Base-by-base conservation (phyloP, 2,113 vertebrate species). In the Actenoides hombroni region DNA sequence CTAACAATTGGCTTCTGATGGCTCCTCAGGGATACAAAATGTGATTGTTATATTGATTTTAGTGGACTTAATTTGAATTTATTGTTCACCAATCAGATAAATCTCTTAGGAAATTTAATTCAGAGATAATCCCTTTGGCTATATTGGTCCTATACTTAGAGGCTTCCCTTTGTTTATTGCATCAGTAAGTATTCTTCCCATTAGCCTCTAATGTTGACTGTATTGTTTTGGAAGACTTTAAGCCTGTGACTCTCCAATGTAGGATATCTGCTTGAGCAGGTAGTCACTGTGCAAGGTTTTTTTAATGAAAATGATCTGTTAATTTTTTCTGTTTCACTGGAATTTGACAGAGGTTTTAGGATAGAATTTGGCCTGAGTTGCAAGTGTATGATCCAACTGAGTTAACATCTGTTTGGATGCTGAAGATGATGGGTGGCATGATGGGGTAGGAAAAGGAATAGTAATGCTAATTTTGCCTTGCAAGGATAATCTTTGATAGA, bases 61-160 rank as follows among this genome's bases (percentile, higher is more conserved):
- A 48, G 56, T 76, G 65, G 48, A 69, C 61, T 89, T 95, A 94
- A 95, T 97, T 94, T 85, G 84, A 91, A 97, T 95, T 91, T 95
- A 92, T 96, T 96, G 81, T 87, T 94, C 78, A 73, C 84, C 74
- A 79, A 76, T 92, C 91, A 92, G 81, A 87, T 94, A 92, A 87
- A 79, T 61, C 33, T 95, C 89, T 82, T 76, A 85, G 35, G 70
- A 92, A 95, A 92, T 91, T 84, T 79, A 95, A 97, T 94, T 91
- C 53, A 49, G 65, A 85, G 84, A 29, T 53, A 92, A 91, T 96
- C 29, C 35, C 79, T 95, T 76, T 85, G 65, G 28, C 84, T 87
- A 5, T 63, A 61, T 13, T 89, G 39, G 31, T 61, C 42, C 48
- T 89, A 31, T 79, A 80, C 64, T 83, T 91, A 71, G 6, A 76